Conservation (phyloP, 2,797 vertebrate genomes). For the Dryobates pubescens region DNA sequence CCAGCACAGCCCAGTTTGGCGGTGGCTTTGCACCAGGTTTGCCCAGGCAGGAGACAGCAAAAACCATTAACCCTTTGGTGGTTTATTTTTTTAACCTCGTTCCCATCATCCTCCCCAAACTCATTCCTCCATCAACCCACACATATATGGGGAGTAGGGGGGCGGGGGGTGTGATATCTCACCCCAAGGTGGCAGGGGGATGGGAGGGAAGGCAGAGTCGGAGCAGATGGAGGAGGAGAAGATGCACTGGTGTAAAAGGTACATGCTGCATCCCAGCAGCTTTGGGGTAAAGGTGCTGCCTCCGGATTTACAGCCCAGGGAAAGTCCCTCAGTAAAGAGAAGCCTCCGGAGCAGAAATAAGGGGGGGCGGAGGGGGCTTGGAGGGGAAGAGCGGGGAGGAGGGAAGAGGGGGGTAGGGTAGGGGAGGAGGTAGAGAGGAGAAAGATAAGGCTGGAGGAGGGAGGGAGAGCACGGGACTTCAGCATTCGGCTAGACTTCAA, state of each 20-base stretch:
- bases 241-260: neutral
- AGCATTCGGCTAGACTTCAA: slow-evolving; percentile 23
- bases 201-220: neutral
- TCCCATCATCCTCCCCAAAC: neutral
- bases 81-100: neutral
- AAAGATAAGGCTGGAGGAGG: neutral
- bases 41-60: neutral
- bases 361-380: neutral
- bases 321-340: neutral
- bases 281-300: neutral
- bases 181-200: neutral
- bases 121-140: neutral
- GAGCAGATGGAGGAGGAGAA: neutral
- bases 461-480: neutral
- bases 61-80: slow-evolving; percentile 21
- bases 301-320: neutral
- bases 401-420: no score
- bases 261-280: neutral
- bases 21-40: neutral
- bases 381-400: neutral
- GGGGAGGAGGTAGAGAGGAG: neutral
- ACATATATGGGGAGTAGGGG: neutral
- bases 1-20: neutral
- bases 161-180: neutral
- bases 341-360: neutral